These are phyloP conservation scores for Gonocerus acuteangulatus DNA, from an alignment of 2,888 invertebrate genomes.

Conservation along the genomic window DNA sequence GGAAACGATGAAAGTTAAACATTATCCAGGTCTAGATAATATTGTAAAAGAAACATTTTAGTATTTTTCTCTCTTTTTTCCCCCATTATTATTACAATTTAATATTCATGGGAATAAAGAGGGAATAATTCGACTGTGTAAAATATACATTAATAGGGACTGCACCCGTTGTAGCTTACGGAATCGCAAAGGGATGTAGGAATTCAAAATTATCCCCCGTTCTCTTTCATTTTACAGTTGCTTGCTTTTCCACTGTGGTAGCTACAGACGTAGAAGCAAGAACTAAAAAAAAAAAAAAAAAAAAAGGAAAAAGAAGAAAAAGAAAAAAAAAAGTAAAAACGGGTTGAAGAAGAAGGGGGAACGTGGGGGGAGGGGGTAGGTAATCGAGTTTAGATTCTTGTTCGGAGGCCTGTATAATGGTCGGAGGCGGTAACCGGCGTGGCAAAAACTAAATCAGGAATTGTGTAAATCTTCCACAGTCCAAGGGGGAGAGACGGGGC, in stretches of 20 bases:
- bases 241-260: not conserved
- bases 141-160: not conserved
- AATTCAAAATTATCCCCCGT: slow-evolving; percentile 7
- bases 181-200: not conserved
- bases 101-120: not conserved
- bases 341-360: not conserved
- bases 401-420: not conserved
- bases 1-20: too few relatives aligned
- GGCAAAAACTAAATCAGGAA: slow-evolving; percentile 25
- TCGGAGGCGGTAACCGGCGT: slow-evolving; percentile 1
- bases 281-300: not conserved
- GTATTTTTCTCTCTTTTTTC: too few relatives aligned
- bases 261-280: too few relatives aligned
- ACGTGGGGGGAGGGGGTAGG: not conserved
- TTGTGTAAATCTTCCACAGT: slow-evolving; percentile 18
- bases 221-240: slow-evolving; percentile 14
- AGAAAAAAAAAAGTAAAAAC: not conserved
- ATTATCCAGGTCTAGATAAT: too few relatives aligned
- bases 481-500: not conserved
- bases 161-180: not conserved
- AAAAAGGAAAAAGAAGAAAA: not conserved
- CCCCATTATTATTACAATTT: too few relatives aligned
- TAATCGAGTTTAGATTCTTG: slow-evolving; percentile 1
- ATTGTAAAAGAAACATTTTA: too few relatives aligned
- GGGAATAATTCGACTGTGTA: not conserved